A percentile compares a stretch with the other conserved stretches of the same genome.
Conservation (phyloP, 2,113 vertebrate genomes). For the Pelvicachromis taeniatus region DNA sequence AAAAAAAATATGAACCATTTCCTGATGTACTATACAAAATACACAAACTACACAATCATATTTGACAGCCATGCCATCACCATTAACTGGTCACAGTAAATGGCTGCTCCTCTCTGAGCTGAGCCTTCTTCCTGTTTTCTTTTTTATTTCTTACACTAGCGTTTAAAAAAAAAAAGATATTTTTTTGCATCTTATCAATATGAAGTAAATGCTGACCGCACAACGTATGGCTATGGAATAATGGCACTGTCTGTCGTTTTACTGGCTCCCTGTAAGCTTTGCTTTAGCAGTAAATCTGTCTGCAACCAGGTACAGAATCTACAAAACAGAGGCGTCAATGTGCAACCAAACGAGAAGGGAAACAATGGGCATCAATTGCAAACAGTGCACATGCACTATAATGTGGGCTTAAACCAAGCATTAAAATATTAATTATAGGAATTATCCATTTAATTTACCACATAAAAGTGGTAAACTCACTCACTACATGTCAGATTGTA, state of each 20-base stretch:
- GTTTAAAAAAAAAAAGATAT: accelerated
- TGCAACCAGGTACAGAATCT: background rate
- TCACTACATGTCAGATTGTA: background rate
- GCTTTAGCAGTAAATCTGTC: background rate
- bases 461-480: too few species aligned
- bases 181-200: background rate
- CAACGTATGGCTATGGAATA: background rate
- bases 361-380: background rate
- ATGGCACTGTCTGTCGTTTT: background rate
- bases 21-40: background rate
- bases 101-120: background rate
- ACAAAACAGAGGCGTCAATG: background rate
- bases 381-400: background rate
- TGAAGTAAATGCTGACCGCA: background rate
- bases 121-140: background rate
- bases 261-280: accelerated
- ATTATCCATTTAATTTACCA: background rate
- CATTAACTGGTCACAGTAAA: background rate
- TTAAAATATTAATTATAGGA: background rate
- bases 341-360: background rate
- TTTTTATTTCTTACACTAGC: background rate
- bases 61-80: background rate
- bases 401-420: background rate
- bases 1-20: accelerated
- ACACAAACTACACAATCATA: background rate